Conservation (phyloP, 2,888 invertebrate genomes). For the Cremastinae sp. region DNA sequence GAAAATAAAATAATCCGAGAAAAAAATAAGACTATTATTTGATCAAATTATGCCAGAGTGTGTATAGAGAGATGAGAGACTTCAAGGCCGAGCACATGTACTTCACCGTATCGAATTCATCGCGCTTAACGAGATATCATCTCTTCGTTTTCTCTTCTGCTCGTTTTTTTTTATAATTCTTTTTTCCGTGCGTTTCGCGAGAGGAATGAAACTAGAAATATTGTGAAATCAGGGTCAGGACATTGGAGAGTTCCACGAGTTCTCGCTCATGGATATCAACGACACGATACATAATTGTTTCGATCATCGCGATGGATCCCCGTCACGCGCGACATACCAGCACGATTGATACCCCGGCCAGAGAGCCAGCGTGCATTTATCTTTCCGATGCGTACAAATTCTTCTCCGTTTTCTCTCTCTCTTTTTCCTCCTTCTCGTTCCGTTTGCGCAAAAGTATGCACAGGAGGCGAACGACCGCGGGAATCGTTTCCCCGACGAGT, state of each 20-base stretch:
- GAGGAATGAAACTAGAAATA: slow-evolving; percentile 44
- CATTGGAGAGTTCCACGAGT: slow-evolving; percentile 34
- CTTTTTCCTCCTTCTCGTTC: no score
- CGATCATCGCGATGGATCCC: slow-evolving; percentile 48
- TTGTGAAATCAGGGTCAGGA: slow-evolving; percentile 56
- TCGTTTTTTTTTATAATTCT: background rate
- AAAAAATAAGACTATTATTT: slow-evolving; percentile 17
- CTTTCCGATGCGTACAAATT: background rate
- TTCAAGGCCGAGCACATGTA: slow-evolving; percentile 47
- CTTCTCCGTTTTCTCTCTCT: no score
- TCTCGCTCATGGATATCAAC: slow-evolving; percentile 24
- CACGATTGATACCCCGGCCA: slow-evolving; percentile 42
- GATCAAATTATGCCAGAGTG: slow-evolving; percentile 26
- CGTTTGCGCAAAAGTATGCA: background rate
- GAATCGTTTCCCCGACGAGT: slow-evolving; percentile 12
- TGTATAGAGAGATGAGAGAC: slow-evolving; percentile 8
- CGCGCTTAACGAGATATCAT: slow-evolving; percentile 51
- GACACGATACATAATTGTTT: slow-evolving; percentile 56
- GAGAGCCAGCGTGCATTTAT: slow-evolving; percentile 1
- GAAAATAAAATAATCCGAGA: no score
- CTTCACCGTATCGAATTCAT: slow-evolving; percentile 38
- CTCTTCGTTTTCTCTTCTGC: slow-evolving; percentile 22
- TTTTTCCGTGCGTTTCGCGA: slow-evolving; percentile 13
- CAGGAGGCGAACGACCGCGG: slow-evolving; percentile 38
- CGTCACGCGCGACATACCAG: slow-evolving; percentile 41